phyloP scores from a whole-genome alignment of 2,888 invertebrate genomes.

The Pterostichus niger region DNA sequence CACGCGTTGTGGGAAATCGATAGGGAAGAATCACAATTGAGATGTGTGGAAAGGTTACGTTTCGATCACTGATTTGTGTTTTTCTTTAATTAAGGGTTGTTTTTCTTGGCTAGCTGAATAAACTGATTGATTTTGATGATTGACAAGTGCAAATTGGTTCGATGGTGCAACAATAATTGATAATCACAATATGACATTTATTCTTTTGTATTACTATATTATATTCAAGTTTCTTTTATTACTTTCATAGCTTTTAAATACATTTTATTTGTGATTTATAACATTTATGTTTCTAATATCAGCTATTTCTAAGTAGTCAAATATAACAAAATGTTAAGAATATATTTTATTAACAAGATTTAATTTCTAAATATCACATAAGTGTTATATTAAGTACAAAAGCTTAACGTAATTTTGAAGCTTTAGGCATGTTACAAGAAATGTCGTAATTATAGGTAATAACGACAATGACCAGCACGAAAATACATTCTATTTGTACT shows the following conservation, averaged over 20 bases:
- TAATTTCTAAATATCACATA: conserved; percentile 3
- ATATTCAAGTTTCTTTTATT: not conserved
- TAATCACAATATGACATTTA: not conserved
- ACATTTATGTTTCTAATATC: not conserved
- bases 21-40: conserved; percentile 38
- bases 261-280: not conserved
- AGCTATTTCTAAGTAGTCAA: no score
- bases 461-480: no score
- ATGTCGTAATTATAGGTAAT: no score
- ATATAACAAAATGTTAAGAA: no score
- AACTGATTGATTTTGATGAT: conserved; percentile 11
- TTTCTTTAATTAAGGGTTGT: conserved; percentile 33
- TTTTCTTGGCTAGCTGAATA: conserved; percentile 19
- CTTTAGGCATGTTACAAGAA: not conserved
- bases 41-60: conserved; percentile 8
- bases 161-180: no score
- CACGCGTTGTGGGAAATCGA: conserved; percentile 30
- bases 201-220: not conserved
- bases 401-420: not conserved
- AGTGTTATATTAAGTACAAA: not conserved
- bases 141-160: conserved; percentile 9
- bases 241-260: not conserved
- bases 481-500: no score
- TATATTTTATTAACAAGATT: not conserved
- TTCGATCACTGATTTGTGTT: conserved; percentile 17